phyloP scores from a whole-genome alignment of 2,113 vertebrate species.

The Callocephalon fimbriatum region DNA sequence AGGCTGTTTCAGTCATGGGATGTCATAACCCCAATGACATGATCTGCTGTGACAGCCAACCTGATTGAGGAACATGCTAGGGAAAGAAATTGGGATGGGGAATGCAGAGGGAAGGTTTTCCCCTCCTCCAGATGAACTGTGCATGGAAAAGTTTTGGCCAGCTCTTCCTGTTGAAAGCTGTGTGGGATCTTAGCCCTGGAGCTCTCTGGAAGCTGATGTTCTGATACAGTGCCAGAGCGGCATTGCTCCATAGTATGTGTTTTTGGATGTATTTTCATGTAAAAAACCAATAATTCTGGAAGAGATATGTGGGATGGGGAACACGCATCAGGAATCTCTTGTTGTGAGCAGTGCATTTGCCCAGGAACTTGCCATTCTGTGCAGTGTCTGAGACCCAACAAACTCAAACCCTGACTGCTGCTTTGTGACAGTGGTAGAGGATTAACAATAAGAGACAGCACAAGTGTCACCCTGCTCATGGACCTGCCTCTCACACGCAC shows the following conservation, averaged over 20 bases:
- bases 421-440: background rate
- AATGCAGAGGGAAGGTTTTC: background rate
- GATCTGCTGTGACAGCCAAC: background rate
- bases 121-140: background rate
- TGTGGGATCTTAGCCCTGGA: background rate
- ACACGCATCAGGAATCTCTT: background rate
- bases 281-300: background rate
- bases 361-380: too few species aligned
- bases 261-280: background rate
- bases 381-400: background rate
- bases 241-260: background rate
- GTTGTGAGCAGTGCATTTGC: background rate
- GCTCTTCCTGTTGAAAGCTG: background rate
- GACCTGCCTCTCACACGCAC: background rate
- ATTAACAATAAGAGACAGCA: background rate
- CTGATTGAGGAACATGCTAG: background rate
- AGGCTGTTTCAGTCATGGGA: background rate
- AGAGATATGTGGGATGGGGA: background rate
- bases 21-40: background rate
- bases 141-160: background rate
- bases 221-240: background rate
- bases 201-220: background rate
- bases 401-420: background rate
- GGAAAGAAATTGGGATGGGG: background rate
- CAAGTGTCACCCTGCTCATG: rapidly evolving